Base-by-base conservation (phyloP, 2,113 vertebrate genomes). In the Gopherus evgoodei region DNA sequence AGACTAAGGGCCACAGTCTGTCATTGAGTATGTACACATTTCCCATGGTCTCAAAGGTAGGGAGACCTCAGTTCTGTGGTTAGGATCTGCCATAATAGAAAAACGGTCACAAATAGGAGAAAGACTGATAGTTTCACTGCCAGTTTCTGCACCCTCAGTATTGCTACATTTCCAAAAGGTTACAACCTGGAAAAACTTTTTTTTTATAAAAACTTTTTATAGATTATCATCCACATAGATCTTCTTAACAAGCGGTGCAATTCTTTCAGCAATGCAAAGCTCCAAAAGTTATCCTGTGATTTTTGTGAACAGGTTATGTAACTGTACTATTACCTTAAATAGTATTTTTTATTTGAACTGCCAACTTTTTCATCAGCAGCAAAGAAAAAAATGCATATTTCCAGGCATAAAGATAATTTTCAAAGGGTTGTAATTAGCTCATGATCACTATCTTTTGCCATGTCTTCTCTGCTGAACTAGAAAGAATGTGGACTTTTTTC, bases 291-390 rank as follows among this genome's bases (percentile, higher is more conserved):
- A 91, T 97, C 97, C 95, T 97, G 96, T 98, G 97, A 98, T 97
- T 98, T 98, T 98, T 98, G 96, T 98, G 97, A 97, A 98, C 97
- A 98, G 97, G 97, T 98, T 98, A 98, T 97, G 94, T 98, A 98
- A 98, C 98, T 98, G 98, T 98, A 98, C 98, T 98, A 96, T 98
- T 98, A 98, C 98, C 98, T 98, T 98, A 98, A 98, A 98, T 98
- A 98, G 98, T 95, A 93, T 97, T 95, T 98, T 98, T 98, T 97
- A 97, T 98, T 98, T 98, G 97, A 98, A 97, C 96, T 97, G 98
- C 97, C 98, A 98, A 97, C 97, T 97, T 97, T 98, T 97, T 98
- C 93, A 96, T 98, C 96, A 86, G 91, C 85, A 95, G 96, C 54
- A 95, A 91, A 94, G 9, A 57, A 94, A 94, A 92, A 96, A 96